Base-by-base conservation (phyloP, 2,113 vertebrate species). In the Argyrosomus japonicus region DNA sequence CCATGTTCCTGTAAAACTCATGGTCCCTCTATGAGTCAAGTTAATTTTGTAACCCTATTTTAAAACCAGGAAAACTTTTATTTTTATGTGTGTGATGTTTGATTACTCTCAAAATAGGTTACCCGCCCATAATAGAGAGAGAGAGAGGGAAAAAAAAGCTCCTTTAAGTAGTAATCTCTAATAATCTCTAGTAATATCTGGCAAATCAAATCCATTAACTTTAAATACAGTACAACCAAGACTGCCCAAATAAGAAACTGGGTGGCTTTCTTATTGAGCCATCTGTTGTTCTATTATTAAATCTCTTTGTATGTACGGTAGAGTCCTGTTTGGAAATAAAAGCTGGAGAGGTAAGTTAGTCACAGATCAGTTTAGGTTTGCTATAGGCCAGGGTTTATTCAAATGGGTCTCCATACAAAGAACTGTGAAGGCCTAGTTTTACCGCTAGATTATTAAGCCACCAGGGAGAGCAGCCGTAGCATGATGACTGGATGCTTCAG, bases 181-280 rank as follows among this genome's bases (percentile, higher is more conserved):
- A n/a, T n/a, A n/a, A n/a, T n/a, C n/a, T n/a, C n/a, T n/a, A n/a
- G n/a, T n/a, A 17, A 65, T 75, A 47, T 63, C 25, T 4, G 36
- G 57, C 43, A 48, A 67, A 79, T 61, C 54, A 77, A 81, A 67
- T 71, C n/a, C 7, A 82, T 88, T 61, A 56, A 11, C 25, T 64
- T 78, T 43, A 48, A 68, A 64, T 61, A 58, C 40, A 18, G 11
- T 58, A 19, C 36, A 63, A 19, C 47, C 53, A 14, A 7, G 14
- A 9, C 27, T 65, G 47, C 6, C 25, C 54, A 5, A 48, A n/a
- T 45, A 47, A 47, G 58, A 60, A 76, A 57, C 56, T 23, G 1
- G 14, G 3, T 10, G 23, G 70, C 57, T 77, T 50, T 62, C 63
- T 54, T 40, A 15, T 13, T 45, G 19, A 73, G 25, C 65, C 15